Percentiles rank a stretch among this genome's conserved stretches.
phyloP scores from a whole-genome alignment of 2,888 invertebrate genomes.

The Cataglyphis rosenhaueri region DNA sequence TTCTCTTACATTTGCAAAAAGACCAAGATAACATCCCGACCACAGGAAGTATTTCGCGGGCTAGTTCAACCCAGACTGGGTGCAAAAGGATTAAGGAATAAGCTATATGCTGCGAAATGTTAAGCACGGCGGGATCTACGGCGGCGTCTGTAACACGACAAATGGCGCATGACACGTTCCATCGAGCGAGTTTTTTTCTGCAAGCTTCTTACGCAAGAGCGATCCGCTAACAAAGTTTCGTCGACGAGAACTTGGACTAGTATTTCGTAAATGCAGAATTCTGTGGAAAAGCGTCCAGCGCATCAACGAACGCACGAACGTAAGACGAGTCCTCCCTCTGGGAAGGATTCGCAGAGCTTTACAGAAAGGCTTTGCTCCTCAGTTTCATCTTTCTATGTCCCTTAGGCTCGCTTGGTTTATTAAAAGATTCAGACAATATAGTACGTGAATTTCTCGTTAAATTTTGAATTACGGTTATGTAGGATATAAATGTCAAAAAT shows the following conservation, averaged over 20 bases:
- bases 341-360: background rate
- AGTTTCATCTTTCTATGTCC: background rate
- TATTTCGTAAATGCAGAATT: background rate
- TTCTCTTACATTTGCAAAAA: constrained; percentile 3
- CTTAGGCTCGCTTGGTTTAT: background rate
- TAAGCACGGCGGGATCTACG: constrained; percentile 28
- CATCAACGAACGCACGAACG: constrained; percentile 4
- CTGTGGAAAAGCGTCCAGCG: background rate
- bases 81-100: constrained; percentile 34
- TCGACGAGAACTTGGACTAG: constrained; percentile 12
- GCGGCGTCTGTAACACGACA: constrained; percentile 38
- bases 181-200: constrained; percentile 38
- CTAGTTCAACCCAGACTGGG: background rate
- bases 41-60: constrained; percentile 5
- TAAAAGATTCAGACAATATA: background rate
- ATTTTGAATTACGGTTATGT: background rate
- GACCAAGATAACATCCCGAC: constrained; percentile 13
- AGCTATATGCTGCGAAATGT: constrained; percentile 47
- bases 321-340: background rate
- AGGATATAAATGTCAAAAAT: background rate
- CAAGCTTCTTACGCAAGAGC: constrained; percentile 31
- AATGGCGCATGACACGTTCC: constrained; percentile 33
- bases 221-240: constrained; percentile 21
- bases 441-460: background rate
- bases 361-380: background rate